Percentiles rank a stretch among this genome's conserved stretches.
Conservation (phyloP, 2,888 invertebrate genomes). For the Ganaspis brasiliensis region DNA sequence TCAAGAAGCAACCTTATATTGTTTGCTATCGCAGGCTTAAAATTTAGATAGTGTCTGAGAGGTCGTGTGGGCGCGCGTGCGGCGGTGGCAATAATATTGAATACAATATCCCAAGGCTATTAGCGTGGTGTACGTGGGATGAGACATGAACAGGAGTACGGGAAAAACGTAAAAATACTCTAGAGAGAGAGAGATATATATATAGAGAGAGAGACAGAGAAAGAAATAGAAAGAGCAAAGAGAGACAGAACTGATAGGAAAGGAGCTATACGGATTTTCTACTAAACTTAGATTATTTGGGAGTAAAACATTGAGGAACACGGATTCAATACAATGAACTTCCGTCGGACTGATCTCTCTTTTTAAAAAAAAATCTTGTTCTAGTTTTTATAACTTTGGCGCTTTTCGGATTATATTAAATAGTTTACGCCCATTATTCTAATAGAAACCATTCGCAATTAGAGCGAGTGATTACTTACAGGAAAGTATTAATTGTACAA, state of each 20-base stretch:
- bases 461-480: conserved; percentile 13
- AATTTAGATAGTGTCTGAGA: conserved; percentile 50
- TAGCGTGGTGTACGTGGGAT: conserved; percentile 59
- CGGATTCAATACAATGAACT: conserved; percentile 16
- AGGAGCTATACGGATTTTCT: conserved; percentile 14
- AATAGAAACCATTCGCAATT: not conserved
- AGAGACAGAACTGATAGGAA: conserved; percentile 16
- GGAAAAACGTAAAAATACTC: conserved; percentile 47
- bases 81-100: conserved; percentile 69
- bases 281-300: conserved; percentile 36
- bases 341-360: conserved; percentile 23
- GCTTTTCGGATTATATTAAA: conserved; percentile 22
- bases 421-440: conserved; percentile 32
- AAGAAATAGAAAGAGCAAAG: not conserved
- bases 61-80: conserved; percentile 79
- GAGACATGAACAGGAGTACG: conserved; percentile 38
- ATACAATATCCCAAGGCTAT: conserved; percentile 65
- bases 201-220: not conserved
- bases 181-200: conserved; percentile 37
- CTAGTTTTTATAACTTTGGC: conserved; percentile 38
- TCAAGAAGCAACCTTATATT: conserved; percentile 6
- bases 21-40: not conserved
- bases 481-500: conserved; percentile 28
- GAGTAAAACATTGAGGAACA: conserved; percentile 23
- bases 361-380: conserved; percentile 1